Conservation (phyloP, 1,140 invertebrate genomes). For the Stegodyphus mimosarum region DNA sequence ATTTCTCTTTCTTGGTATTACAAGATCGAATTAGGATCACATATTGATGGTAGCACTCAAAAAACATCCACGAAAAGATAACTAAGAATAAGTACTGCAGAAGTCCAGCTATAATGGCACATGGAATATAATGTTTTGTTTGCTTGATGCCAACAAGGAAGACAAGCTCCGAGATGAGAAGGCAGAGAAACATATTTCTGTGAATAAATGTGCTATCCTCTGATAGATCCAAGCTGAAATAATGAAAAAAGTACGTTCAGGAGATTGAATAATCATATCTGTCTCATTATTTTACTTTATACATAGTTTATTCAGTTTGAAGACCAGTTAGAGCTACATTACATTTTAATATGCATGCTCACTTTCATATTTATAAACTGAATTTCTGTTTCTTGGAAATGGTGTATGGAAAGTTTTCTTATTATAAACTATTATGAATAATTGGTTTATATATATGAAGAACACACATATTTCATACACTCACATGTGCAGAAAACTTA, state of each 20-base stretch:
- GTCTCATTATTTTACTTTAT: no score
- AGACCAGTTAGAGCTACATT: no score
- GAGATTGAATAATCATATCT: no score
- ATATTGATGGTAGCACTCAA: constrained; percentile 90
- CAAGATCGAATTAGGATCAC: constrained; percentile 95
- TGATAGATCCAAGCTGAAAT: constrained; percentile 65
- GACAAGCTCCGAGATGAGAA: constrained; percentile 90
- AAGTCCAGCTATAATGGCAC: constrained; percentile 88
- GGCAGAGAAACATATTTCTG: constrained; percentile 73
- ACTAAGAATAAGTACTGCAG: constrained; percentile 95
- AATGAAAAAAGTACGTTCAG: constrained; percentile 72
- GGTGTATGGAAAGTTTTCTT: no score
- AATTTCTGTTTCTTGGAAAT: no score
- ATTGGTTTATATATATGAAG: no score
- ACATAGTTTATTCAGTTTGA: no score
- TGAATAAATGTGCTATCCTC: constrained; percentile 68
- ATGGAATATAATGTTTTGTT: constrained; percentile 85
- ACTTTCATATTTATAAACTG: no score
- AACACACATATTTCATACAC: no score
- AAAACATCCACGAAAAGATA: constrained; percentile 87
- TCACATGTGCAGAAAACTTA: no score
- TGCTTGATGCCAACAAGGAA: constrained; percentile 91
- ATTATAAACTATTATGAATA: no score
- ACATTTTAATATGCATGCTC: no score
- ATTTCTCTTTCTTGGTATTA: constrained; percentile 86